Conservation (phyloP, 2,113 vertebrate species). For the Notarius lentiginosus region DNA sequence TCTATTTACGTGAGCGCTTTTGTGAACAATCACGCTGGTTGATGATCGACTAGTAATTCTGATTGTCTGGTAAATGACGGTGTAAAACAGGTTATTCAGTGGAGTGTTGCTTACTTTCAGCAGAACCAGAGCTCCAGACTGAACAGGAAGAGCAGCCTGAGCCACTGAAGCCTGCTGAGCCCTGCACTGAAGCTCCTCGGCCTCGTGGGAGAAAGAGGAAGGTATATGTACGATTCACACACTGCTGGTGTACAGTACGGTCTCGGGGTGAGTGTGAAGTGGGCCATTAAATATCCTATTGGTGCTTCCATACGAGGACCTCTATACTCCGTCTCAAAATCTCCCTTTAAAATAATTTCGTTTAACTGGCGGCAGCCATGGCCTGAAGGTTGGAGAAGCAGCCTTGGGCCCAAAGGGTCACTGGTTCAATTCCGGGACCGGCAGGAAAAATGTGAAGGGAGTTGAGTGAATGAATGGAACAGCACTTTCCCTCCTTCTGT, state of each 20-base stretch:
- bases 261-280: not conserved
- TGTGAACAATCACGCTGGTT: too few relatives aligned
- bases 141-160: not conserved
- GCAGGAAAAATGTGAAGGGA: too few relatives aligned
- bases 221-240: slow-evolving; percentile 51
- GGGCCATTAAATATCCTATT: not conserved
- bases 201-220: slow-evolving; percentile 59
- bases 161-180: not conserved
- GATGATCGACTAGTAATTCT: not conserved
- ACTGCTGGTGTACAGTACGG: not conserved
- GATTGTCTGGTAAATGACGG: not conserved
- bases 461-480: too few relatives aligned
- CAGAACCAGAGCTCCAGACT: slow-evolving; percentile 29
- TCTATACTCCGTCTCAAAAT: not conserved
- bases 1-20: too few relatives aligned
- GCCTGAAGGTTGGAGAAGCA: too few relatives aligned
- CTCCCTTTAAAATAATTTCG: not conserved
- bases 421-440: too few relatives aligned
- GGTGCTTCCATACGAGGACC: not conserved
- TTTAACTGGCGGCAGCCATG: too few relatives aligned
- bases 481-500: too few relatives aligned
- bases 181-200: slow-evolving; percentile 12
- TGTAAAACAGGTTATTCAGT: not conserved
- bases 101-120: not conserved
- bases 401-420: too few relatives aligned